Evolutionary conservation across 2,113 vertebrate species (phyloP).

Genomic region (Ailurus styani): DNA sequence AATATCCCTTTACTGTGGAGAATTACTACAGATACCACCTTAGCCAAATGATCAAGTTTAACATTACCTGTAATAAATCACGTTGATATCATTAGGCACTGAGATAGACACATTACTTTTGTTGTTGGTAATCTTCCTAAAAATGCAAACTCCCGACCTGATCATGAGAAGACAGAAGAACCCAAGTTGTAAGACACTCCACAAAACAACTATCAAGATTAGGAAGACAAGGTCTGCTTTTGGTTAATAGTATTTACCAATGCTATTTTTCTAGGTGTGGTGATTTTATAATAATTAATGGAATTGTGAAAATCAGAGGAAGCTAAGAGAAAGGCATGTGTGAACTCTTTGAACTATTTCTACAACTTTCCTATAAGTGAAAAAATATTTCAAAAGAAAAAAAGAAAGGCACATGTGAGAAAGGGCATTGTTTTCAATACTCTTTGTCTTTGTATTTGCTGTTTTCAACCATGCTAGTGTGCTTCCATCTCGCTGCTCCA

Average conservation of each 20-base stretch:
- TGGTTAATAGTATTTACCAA: not conserved
- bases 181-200: not conserved
- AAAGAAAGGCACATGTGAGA: not conserved
- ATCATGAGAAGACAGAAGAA: not conserved
- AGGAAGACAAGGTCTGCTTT: not conserved
- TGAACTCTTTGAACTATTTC: not conserved
- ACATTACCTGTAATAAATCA: not conserved
- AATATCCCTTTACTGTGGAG: not conserved
- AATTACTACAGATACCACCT: not conserved
- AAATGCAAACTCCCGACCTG: not conserved
- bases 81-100: not conserved
- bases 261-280: not conserved
- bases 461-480: not conserved
- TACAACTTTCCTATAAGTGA: not conserved
- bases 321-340: not conserved
- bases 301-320: not conserved
- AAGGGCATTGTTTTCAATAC: not conserved
- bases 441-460: not conserved
- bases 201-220: not conserved
- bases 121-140: not conserved
- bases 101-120: not conserved
- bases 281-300: not conserved
- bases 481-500: not conserved
- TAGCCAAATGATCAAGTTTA: not conserved
- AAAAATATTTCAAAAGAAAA: not conserved